A percentile compares a stretch with the other conserved stretches of the same genome.
phyloP scores from a whole-genome alignment of 2,888 invertebrate species.

The Phaedon cochleariae region DNA sequence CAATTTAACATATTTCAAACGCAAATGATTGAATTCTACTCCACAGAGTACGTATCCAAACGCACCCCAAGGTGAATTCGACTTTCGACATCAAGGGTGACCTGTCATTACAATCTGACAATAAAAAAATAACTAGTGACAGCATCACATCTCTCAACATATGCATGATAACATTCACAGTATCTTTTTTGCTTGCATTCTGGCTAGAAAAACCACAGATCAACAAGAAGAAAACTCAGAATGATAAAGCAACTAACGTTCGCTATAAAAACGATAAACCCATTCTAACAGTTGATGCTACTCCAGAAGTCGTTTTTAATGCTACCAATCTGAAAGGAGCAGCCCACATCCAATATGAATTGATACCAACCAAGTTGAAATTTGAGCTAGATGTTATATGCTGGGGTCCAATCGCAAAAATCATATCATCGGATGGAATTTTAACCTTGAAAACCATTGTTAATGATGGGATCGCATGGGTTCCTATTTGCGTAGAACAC shows the following conservation, averaged over 20 bases:
- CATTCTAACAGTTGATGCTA: not conserved
- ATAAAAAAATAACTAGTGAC: no score
- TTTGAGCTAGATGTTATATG: slow-evolving; percentile 47
- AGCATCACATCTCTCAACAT: no score
- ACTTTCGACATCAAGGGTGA: no score
- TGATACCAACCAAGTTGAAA: slow-evolving; percentile 42
- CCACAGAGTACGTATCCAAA: no score
- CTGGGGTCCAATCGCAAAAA: slow-evolving; percentile 45
- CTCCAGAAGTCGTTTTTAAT: slow-evolving; percentile 30
- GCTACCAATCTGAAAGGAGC: slow-evolving; percentile 32
- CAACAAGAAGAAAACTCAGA: slow-evolving; percentile 20
- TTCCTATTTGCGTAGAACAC: slow-evolving; percentile 46
- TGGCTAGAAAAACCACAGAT: slow-evolving; percentile 11
- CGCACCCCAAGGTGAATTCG: no score
- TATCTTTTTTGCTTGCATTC: slow-evolving; percentile 41
- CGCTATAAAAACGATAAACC: slow-evolving; percentile 10
- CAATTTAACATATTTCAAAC: no score
- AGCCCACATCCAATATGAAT: slow-evolving; percentile 45
- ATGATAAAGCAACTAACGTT: slow-evolving; percentile 18
- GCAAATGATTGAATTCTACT: no score
- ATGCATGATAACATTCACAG: slow-evolving; percentile 38
- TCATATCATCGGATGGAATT: slow-evolving; percentile 32
- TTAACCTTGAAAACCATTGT: slow-evolving; percentile 40
- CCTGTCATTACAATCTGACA: no score
- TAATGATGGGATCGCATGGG: slow-evolving; percentile 41